Evolutionary conservation across 1,140 invertebrate species (phyloP), one percentile per base, ranked within the genome.

Genomic region (Oedothorax gibbosus): DNA sequence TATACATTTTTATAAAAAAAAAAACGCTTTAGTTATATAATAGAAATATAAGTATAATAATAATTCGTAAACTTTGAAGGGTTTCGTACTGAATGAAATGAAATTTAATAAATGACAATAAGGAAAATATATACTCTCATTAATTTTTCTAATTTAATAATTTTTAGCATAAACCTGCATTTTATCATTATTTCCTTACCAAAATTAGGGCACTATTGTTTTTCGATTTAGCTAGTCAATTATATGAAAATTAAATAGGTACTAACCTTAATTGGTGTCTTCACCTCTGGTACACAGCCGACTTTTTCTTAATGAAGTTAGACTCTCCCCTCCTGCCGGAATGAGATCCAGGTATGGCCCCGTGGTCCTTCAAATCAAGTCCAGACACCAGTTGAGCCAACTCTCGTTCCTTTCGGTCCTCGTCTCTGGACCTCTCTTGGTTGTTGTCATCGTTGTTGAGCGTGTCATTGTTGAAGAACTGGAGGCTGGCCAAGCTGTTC

Each of bases 351-450:
- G 35, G 51, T 11, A 76, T 66, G 50, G 62, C 79, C 11, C 84
- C 93, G 79, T 95, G 94, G 0, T 95, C 95, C 62, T 95, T 95
- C 10, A 97, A 91, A 88, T 95, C 95, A 72, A 97, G 90, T 18
- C 95, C 96, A 35, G 95, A 94, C 84, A 97, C 95, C 93, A 97
- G 93, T 90, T 97, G 96, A 88, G 96, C 95, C 79, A 97, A 96
- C 91, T 97, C 96, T 4, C 95, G 91, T 89, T 96, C 95, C 89
- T 97, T 97, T 88, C 96, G 96, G 87, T 96, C 92, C 88, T 96
- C 95, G 57, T 92, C 91, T 88, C 86, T 73, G n/a, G 83, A 85
- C 20, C 83, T 68, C 20, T 85, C 73, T 21, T 54, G 83, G 64
- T 68, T 65, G 2, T 78, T 75, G 49, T 75, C 83, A n/a, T 62